Conservation (phyloP, 2,113 vertebrate genomes). For the Cyprinodon variegatus region DNA sequence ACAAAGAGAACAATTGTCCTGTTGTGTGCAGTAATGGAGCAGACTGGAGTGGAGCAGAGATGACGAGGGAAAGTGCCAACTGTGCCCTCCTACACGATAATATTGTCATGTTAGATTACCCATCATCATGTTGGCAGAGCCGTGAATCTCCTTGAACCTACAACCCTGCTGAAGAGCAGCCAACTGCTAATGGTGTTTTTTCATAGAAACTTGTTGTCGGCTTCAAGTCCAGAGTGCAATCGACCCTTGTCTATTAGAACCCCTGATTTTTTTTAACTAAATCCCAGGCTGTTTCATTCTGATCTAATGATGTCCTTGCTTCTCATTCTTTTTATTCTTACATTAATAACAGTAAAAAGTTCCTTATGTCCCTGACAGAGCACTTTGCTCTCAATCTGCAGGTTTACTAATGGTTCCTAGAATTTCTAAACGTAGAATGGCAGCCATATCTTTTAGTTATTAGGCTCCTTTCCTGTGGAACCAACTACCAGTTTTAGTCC, state of each 20-base stretch:
- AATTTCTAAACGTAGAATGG: no score
- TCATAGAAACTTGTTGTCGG: conserved; percentile 47
- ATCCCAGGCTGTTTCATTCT: conserved; percentile 13
- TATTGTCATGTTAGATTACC: conserved; percentile 75
- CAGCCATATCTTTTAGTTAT: no score
- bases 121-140: conserved; percentile 69
- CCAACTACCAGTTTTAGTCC: no score
- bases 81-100: conserved; percentile 66
- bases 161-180: conserved; percentile 65
- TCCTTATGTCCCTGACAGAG: no score
- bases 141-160: conserved; percentile 69
- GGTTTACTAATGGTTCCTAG: no score
- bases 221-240: conserved; percentile 28
- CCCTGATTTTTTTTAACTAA: conserved; percentile 20
- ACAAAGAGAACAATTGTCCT: conserved; percentile 52
- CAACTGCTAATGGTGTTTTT: conserved; percentile 74
- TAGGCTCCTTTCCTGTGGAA: no score
- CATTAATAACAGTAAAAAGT: no score
- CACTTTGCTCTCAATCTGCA: no score
- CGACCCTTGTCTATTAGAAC: conserved; percentile 34
- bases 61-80: conserved; percentile 52
- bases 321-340: neutral
- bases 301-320: neutral
- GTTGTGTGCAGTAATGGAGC: conserved; percentile 53
- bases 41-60: conserved; percentile 54